These are phyloP conservation scores for Neopipo cinnamomea DNA, from an alignment of 2,113 vertebrate genomes.

Conservation along the genomic window DNA sequence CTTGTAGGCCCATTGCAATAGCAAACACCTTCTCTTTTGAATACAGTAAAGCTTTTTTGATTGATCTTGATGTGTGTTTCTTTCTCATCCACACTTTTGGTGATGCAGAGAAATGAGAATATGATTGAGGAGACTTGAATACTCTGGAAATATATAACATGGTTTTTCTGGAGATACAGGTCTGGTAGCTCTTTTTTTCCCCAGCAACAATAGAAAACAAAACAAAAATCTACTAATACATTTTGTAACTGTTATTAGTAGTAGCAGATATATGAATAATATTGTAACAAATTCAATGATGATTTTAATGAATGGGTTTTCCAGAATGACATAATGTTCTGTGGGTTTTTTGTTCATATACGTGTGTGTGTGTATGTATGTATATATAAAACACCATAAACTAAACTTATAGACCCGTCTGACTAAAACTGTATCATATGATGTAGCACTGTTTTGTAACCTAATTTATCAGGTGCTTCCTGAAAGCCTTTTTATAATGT, in stretches of 20 bases:
- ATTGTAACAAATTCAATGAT: background rate
- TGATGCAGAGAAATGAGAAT: background rate
- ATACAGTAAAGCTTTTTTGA: background rate
- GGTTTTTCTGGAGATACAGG: background rate
- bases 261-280: background rate
- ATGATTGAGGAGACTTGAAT: background rate
- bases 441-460: background rate
- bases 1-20: background rate
- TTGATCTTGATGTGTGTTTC: background rate
- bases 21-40: background rate
- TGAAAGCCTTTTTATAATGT: background rate
- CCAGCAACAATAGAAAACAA: background rate
- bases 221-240: background rate
- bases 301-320: background rate
- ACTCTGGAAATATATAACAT: background rate
- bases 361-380: background rate
- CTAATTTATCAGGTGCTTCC: background rate
- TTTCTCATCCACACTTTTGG: background rate
- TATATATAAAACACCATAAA: background rate
- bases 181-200: background rate
- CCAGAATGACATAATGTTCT: background rate
- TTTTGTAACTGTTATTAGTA: background rate
- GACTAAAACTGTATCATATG: background rate
- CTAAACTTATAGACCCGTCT: background rate
- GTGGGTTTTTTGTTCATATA: background rate